phyloP scores from a whole-genome alignment of 2,888 invertebrate species.

The Eurytoma californica region DNA sequence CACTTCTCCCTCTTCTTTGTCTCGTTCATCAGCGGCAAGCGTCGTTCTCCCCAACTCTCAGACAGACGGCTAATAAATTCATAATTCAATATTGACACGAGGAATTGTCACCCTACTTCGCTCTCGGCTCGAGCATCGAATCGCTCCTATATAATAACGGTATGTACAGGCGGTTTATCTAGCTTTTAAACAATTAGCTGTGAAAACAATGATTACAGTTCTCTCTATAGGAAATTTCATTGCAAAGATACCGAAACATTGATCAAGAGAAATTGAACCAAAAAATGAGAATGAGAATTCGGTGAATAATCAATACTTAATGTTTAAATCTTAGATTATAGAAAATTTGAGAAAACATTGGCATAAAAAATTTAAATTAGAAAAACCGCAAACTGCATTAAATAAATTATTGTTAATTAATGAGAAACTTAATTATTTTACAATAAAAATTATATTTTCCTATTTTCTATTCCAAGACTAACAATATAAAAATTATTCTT shows the following conservation, averaged over 20 bases:
- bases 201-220: constrained; percentile 64
- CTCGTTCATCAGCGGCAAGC: constrained; percentile 47
- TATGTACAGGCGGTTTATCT: constrained; percentile 63
- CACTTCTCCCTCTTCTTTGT: constrained; percentile 19
- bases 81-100: constrained; percentile 72
- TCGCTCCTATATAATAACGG: constrained; percentile 61
- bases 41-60: constrained; percentile 22
- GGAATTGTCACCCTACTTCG: constrained; percentile 64
- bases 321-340: no score
- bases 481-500: no score
- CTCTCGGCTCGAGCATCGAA: not conserved
- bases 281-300: not conserved
- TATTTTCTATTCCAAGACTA: no score
- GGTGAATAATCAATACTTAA: not conserved
- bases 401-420: no score
- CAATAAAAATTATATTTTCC: no score
- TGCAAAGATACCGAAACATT: not conserved
- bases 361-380: no score
- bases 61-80: constrained; percentile 65
- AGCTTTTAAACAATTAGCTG: constrained; percentile 71
- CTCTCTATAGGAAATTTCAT: not conserved
- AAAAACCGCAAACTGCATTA: no score
- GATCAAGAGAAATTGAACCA: not conserved
- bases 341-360: no score
- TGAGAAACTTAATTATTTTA: no score